phyloP scores from a whole-genome alignment of 2,113 vertebrate species.

The Neofelis nebulosa region DNA sequence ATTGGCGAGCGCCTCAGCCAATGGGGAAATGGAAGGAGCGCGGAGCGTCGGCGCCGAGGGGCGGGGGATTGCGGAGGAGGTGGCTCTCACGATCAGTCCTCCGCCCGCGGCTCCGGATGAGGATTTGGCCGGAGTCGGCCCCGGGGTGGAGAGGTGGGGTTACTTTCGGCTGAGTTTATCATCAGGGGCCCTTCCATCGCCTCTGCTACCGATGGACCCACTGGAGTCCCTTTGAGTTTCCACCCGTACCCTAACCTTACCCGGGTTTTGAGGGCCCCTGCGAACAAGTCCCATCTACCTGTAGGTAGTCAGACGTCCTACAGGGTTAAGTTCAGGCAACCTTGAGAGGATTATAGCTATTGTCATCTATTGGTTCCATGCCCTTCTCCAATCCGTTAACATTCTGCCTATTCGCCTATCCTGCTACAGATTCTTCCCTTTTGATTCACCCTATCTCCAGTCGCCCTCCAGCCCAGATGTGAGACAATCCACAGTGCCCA shows the following conservation, averaged over 20 bases:
- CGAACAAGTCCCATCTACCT: background rate
- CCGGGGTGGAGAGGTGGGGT: accelerated
- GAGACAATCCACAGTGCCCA: background rate
- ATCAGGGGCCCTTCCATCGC: accelerated
- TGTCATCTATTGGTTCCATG: background rate
- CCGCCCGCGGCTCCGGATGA: accelerated
- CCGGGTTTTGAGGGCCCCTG: background rate
- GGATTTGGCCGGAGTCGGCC: accelerated
- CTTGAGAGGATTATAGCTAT: background rate
- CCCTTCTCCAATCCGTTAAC: background rate
- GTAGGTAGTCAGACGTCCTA: background rate
- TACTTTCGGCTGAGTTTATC: background rate
- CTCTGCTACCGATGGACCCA: background rate
- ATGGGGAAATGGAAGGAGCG: background rate
- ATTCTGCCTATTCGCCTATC: background rate
- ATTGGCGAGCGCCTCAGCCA: conserved; percentile 54
- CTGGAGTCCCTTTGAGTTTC: background rate
- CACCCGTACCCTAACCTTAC: background rate
- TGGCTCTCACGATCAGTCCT: background rate
- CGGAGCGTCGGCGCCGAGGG: background rate
- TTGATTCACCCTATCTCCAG: background rate
- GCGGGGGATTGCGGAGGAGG: conserved; percentile 26
- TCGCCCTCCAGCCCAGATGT: background rate
- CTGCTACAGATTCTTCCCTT: background rate
- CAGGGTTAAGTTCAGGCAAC: background rate